Evolutionary conservation across 2,888 invertebrate species (phyloP).

Genomic region (Carpatolechia fugitivella): DNA sequence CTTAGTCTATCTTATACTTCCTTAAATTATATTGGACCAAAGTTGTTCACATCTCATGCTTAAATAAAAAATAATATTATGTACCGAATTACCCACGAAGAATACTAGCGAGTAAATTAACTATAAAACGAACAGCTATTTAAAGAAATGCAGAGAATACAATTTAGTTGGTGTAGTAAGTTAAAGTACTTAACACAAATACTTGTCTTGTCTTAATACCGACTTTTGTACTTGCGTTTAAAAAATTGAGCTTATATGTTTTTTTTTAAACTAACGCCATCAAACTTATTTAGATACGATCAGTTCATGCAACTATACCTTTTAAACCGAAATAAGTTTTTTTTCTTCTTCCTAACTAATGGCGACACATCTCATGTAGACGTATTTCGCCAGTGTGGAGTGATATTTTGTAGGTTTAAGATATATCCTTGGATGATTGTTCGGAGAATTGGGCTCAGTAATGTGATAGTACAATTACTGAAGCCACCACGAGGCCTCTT

Average conservation of each 20-base stretch:
- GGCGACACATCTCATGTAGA: no score
- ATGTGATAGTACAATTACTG: no score
- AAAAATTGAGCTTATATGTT: not conserved
- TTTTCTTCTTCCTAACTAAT: no score
- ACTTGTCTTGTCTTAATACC: not conserved
- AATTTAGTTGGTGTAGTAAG: not conserved
- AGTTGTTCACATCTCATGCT: slow-evolving; percentile 38
- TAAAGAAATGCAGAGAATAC: slow-evolving; percentile 15
- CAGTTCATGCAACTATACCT: no score
- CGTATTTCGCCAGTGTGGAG: no score
- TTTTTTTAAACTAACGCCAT: no score
- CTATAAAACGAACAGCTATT: slow-evolving; percentile 8
- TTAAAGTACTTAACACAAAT: not conserved
- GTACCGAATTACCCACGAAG: slow-evolving; percentile 30
- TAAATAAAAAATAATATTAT: slow-evolving; percentile 38
- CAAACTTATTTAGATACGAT: no score
- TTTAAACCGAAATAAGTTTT: no score
- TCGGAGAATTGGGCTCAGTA: no score
- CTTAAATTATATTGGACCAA: slow-evolving; percentile 66
- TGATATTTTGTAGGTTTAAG: no score
- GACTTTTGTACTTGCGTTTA: not conserved
- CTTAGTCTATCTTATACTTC: slow-evolving; percentile 45
- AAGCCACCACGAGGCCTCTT: no score
- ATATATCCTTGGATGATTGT: no score
- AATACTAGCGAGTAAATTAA: slow-evolving; percentile 21